Conservation (phyloP, 2,113 vertebrate genomes). For the Cervus canadensis region DNA sequence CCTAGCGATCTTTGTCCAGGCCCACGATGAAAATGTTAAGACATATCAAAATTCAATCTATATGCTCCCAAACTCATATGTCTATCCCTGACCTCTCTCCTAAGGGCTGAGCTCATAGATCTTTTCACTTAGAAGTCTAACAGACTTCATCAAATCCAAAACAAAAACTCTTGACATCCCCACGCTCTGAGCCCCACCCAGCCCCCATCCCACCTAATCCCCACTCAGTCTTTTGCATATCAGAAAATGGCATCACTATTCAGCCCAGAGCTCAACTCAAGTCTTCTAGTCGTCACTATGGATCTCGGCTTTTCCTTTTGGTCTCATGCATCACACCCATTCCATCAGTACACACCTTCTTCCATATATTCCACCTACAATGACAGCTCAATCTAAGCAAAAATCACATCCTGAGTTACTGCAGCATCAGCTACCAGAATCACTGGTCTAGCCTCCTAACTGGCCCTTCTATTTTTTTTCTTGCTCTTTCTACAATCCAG, state of each 20-base stretch:
- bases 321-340: neutral
- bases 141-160: neutral
- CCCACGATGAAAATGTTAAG: neutral
- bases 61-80: neutral
- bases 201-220: neutral
- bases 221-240: neutral
- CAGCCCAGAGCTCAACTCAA: neutral
- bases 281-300: neutral
- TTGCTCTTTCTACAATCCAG: neutral
- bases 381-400: neutral
- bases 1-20: neutral
- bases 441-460: neutral
- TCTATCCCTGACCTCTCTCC: neutral
- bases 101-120: neutral
- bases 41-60: neutral
- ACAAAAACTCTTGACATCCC: neutral
- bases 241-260: neutral
- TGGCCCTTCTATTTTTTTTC: neutral
- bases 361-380: neutral
- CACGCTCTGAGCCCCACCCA: fast-evolving
- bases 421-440: neutral
- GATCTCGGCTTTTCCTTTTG: neutral
- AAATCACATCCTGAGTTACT: neutral
- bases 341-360: neutral
- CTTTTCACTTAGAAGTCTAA: neutral